Evolutionary conservation across 2,888 invertebrate genomes (phyloP), one percentile per base, ranked within the genome.

Genomic region (Thereva nobilitata): DNA sequence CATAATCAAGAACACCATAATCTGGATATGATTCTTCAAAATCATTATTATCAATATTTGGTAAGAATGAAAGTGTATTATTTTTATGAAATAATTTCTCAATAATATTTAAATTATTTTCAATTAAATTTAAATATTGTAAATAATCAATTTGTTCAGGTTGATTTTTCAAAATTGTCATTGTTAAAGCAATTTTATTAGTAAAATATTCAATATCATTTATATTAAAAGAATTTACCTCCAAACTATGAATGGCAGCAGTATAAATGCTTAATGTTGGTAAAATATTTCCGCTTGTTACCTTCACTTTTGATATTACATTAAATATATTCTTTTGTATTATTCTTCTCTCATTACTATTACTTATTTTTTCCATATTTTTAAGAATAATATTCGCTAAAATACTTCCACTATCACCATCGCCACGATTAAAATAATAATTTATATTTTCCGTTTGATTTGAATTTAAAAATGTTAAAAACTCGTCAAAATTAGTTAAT

Each of bases 11-110:
- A 38, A 61, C 64, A 7, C 55, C 67, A 56, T 70, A 70, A 38
- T 70, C 70, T 5, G 70, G 68, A 67, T 70, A 70, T 42, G 68
- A 63, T 52, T 67, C 70, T 7, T 54, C 41, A 38, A 59, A 53
- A 37, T 44, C 52, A 63, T 64, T 42, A 37, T 66, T 44, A 4
- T 64, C 54, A 7, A 34, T 23, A 54, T 59, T 45, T 12, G 66
- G 66, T 1, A 64, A 57, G 3, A 12, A 5, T 9, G 69, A 66
- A 42, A 64, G 66, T 7, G 40, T 4, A n/a, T 67, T 64, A n/a
- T 57, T 47, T 63, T 59, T 42, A 40, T 41, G 23, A 52, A 56
- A 69, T 41, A 66, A 63, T n/a, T 56, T 54, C 50, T 63, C 57
- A 38, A 64, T 38, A 4, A 42, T 49, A 49, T 63, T 23, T 10